A percentile compares a stretch with the other conserved stretches of the same genome.
phyloP scores from a whole-genome alignment of 2,113 vertebrate genomes.

The Malurus elegans region DNA sequence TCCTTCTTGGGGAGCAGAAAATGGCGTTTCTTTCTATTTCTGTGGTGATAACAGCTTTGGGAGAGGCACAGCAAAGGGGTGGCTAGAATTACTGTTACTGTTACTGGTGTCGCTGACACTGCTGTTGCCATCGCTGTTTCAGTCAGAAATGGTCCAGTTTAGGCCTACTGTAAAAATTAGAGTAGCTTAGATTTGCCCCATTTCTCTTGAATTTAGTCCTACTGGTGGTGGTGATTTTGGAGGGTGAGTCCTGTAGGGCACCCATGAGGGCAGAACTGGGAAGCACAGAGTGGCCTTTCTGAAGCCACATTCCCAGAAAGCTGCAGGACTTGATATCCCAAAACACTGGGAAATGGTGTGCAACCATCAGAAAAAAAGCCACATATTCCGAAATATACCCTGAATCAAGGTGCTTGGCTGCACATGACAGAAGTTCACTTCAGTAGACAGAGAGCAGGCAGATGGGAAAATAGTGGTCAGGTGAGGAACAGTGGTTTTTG shows the following conservation, averaged over 20 bases:
- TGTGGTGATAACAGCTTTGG: neutral
- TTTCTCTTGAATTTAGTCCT: neutral
- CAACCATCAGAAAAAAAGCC: neutral
- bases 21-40: conserved; percentile 31
- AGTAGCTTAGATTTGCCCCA: neutral
- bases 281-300: neutral
- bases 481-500: neutral
- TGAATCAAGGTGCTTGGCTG: neutral
- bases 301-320: neutral
- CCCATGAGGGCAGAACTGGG: neutral
- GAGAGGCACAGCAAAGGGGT: conserved; percentile 22
- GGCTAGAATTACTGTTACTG: neutral
- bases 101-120: conserved; percentile 13
- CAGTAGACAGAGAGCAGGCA: neutral
- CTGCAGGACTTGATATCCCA: neutral
- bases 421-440: neutral
- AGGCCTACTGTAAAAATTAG: neutral
- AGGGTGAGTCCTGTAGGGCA: neutral
- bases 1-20: neutral
- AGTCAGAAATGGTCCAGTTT: neutral
- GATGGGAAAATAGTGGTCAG: neutral
- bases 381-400: neutral
- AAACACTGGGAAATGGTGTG: neutral
- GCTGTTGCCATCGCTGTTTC: neutral
- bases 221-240: neutral